phyloP scores from a whole-genome alignment of 2,888 invertebrate species.

The Agrotis exclamationis region DNA sequence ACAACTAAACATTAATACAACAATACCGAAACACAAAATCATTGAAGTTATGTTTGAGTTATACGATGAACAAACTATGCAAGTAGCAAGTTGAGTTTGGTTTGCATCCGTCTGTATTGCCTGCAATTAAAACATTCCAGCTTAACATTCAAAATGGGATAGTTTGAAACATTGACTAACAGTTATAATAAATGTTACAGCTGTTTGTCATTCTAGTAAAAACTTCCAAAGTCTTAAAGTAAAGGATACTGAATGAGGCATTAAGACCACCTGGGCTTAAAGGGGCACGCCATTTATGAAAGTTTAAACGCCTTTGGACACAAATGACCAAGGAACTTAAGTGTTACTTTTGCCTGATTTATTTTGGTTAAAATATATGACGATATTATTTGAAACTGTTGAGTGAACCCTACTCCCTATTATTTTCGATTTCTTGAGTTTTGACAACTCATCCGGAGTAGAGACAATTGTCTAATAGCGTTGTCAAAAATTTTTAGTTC shows the following conservation, averaged over 20 bases:
- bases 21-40: conserved; percentile 23
- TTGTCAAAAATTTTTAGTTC: too few species aligned
- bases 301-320: conserved; percentile 10
- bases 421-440: too few species aligned
- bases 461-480: too few species aligned
- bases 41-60: conserved; percentile 39
- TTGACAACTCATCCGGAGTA: too few species aligned
- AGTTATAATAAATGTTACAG: background rate
- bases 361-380: background rate
- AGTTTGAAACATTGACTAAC: conserved; percentile 7
- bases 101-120: conserved; percentile 25
- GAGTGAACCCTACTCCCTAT: too few species aligned
- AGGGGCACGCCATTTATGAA: conserved; percentile 7
- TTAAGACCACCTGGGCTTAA: conserved; percentile 35
- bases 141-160: conserved; percentile 8
- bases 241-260: conserved; percentile 1
- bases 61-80: conserved; percentile 33
- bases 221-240: background rate
- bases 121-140: conserved; percentile 32
- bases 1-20: conserved; percentile 16
- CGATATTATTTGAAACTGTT: too few species aligned
- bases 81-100: conserved; percentile 29
- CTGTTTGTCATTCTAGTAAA: background rate
- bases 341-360: background rate
- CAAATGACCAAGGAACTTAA: background rate